Evolutionary conservation across 2,888 invertebrate genomes (phyloP).

Genomic region (Chymomyza amoena): DNA sequence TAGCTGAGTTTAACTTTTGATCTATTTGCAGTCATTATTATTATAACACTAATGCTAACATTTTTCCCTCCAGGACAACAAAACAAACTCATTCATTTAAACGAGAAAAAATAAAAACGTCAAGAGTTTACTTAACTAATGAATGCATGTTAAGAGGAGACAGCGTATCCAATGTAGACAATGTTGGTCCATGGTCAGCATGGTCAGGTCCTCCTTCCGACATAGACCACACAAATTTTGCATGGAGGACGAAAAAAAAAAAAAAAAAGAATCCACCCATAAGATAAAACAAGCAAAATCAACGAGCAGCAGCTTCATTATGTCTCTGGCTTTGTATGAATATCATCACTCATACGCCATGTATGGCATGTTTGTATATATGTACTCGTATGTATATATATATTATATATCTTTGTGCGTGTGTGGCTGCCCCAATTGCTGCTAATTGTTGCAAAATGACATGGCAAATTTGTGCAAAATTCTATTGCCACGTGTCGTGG

Average conservation of each 20-base stretch:
- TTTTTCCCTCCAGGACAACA: neutral
- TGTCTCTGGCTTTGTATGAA: conserved; percentile 21
- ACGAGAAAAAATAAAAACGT: neutral
- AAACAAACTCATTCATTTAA: conserved; percentile 5
- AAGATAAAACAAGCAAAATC: conserved; percentile 2
- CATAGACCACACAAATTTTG: neutral
- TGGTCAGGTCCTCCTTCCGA: neutral
- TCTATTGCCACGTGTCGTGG: conserved; percentile 32
- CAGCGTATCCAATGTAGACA: neutral
- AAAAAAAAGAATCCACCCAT: neutral
- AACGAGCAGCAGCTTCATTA: conserved; percentile 39
- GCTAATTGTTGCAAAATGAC: conserved; percentile 66
- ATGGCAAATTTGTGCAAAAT: conserved; percentile 47
- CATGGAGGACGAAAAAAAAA: neutral
- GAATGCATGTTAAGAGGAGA: conserved; percentile 11
- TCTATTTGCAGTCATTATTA: neutral
- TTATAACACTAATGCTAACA: neutral
- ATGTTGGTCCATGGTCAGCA: conserved; percentile 1
- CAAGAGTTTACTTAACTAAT: conserved; percentile 32
- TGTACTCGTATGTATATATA: neutral
- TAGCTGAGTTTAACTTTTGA: neutral
- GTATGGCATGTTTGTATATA: neutral
- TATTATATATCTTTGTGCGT: neutral
- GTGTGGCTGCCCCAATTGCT: conserved; percentile 18
- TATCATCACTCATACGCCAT: conserved; percentile 41